Base-by-base conservation (phyloP, 1,140 invertebrate species). In the Eueides isabella region DNA sequence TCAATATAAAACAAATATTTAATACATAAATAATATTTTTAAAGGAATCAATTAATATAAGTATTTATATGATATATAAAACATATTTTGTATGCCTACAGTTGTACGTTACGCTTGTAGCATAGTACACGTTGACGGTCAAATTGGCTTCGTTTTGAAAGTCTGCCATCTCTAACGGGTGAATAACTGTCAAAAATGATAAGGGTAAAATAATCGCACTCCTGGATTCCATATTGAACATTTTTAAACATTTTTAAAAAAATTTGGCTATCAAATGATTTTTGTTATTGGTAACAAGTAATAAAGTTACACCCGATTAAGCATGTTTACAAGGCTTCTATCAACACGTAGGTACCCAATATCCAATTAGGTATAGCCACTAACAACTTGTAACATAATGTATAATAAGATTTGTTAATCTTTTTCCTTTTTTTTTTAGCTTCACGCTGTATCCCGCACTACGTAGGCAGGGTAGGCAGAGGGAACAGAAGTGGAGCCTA, bases 141-240 rank as follows among this genome's bases (percentile, higher is more conserved):
- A 86, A 86, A 89, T 88, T 89, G 83, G 75, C 83, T 90, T 90
- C 86, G 74, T 90, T 89, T 83, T 61, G 67, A 71, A 68, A 33
- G 71, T 62, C 67, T 64, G 69, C 41, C 55, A 38, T 71, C 64
- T 77, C 67, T 48, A 38, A 64, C 71, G 41, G 38, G 55, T n/a
- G 71, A 38, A 64, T 68, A 75, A 72, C 41, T 71, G 73, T 75
- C 73, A 75, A 44, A 38, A 55, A 55, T 75, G 73, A 75, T 55
- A 69, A 75, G 73, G 73, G 71, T 75, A 71, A 31, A 70, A 70
- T 62, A 55, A 26, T 55, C 48, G 2, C 7, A 6, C 9, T 55
- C 11, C 48, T 55, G 48, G 19, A 55, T n/a, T n/a, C n/a, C n/a
- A n/a, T n/a, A n/a, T 9, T 26, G 48, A 55, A 55, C n/a, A n/a